Evolutionary conservation across 2,888 invertebrate genomes (phyloP).

Genomic region (Elgonia sp.): DNA sequence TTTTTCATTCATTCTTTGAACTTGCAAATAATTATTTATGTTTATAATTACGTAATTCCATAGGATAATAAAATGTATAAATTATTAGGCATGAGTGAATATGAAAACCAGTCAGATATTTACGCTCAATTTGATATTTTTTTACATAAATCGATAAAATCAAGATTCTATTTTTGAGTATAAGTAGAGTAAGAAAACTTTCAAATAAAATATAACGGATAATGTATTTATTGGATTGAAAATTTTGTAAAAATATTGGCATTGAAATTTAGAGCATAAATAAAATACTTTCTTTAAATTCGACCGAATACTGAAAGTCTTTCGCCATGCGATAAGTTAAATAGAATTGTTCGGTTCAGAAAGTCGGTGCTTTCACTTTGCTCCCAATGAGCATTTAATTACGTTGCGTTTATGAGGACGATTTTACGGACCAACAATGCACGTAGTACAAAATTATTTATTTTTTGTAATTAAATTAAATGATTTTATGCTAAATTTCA

Average conservation of each 20-base stretch:
- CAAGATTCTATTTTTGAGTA: not conserved
- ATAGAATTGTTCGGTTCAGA: slow-evolving; percentile 69
- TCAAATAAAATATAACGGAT: slow-evolving; percentile 23
- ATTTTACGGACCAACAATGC: slow-evolving; percentile 51
- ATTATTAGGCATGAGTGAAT: no score
- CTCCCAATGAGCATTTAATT: slow-evolving; percentile 65
- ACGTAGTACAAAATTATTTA: not conserved
- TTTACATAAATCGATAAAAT: not conserved
- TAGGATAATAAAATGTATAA: no score
- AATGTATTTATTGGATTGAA: slow-evolving; percentile 13
- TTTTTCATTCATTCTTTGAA: no score
- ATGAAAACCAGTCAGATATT: no score
- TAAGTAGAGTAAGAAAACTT: slow-evolving; percentile 19
- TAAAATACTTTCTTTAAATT: slow-evolving; percentile 51
- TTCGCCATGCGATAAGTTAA: slow-evolving; percentile 56
- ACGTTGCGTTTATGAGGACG: slow-evolving; percentile 36
- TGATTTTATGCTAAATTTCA: no score
- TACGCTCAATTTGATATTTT: no score
- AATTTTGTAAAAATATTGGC: slow-evolving; percentile 34
- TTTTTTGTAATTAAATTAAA: not conserved
- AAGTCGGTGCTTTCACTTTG: slow-evolving; percentile 67
- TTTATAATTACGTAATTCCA: no score
- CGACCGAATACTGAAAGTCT: slow-evolving; percentile 45
- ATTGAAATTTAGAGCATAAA: slow-evolving; percentile 66
- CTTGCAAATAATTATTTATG: no score